phyloP scores from a whole-genome alignment of 2,888 invertebrate species.

The Pyrocoelia pectoralis region DNA sequence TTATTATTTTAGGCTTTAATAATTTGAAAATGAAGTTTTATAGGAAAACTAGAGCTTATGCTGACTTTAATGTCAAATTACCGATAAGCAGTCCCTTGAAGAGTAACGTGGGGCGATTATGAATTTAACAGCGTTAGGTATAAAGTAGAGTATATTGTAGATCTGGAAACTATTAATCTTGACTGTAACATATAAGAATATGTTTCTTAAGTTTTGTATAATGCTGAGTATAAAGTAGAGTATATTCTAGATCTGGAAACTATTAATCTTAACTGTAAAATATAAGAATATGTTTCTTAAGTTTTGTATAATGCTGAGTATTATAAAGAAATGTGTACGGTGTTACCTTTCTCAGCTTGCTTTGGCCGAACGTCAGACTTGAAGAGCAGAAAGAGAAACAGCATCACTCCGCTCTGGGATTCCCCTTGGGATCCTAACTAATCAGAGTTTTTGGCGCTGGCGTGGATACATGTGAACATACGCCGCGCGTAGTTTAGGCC shows the following conservation, averaged over 20 bases:
- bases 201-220: not conserved
- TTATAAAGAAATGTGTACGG: slow-evolving; percentile 7
- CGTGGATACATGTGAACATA: slow-evolving; percentile 47
- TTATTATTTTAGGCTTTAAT: too few relatives aligned
- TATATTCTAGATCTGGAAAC: not conserved
- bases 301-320: slow-evolving; percentile 8
- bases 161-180: not conserved
- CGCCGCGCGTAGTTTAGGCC: slow-evolving; percentile 45
- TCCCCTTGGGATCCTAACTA: slow-evolving; percentile 49
- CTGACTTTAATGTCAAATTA: too few relatives aligned
- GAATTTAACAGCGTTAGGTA: too few relatives aligned
- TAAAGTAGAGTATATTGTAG: not conserved
- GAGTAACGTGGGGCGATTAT: too few relatives aligned
- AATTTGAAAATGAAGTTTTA: too few relatives aligned
- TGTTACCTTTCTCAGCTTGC: slow-evolving; percentile 29
- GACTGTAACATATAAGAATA: not conserved
- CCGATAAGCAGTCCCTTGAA: too few relatives aligned
- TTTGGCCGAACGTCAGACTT: slow-evolving; percentile 35
- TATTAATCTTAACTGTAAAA: not conserved
- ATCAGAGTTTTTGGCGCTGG: slow-evolving; percentile 54
- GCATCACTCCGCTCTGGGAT: slow-evolving; percentile 42
- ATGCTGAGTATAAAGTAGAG: too few relatives aligned
- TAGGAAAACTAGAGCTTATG: too few relatives aligned
- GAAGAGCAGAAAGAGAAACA: slow-evolving; percentile 34
- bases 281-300: not conserved